Percentiles rank a stretch among this genome's conserved stretches.
Conservation (phyloP, 2,113 vertebrate genomes). For the Phasianus colchicus region DNA sequence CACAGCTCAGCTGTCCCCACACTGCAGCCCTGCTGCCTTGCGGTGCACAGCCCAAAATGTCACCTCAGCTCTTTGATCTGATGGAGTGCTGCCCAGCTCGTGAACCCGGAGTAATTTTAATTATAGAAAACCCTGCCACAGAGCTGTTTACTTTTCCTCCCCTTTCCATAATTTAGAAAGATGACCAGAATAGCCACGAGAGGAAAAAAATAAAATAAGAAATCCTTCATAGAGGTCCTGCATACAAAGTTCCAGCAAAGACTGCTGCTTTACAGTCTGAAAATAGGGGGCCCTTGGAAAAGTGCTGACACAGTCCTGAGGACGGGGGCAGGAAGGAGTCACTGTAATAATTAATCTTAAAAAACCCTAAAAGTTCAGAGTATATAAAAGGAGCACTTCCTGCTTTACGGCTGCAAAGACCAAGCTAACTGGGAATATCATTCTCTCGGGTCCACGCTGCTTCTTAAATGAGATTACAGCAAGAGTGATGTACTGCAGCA, state of each 20-base stretch:
- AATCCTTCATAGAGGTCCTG: background rate
- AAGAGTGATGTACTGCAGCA: conserved; percentile 74
- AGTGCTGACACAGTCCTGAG: conserved; percentile 63
- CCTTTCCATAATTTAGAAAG: background rate
- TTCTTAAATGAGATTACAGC: conserved; percentile 83
- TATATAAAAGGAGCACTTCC: conserved; percentile 79
- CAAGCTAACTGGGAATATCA: conserved; percentile 83
- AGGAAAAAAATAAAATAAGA: background rate
- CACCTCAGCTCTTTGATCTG: background rate
- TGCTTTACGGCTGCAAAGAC: conserved; percentile 81
- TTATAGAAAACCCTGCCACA: background rate
- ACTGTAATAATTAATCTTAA: conserved; percentile 77
- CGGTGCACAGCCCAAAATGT: background rate
- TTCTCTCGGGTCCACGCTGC: conserved; percentile 70
- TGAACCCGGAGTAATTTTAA: background rate
- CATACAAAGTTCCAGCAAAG: background rate
- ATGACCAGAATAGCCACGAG: background rate
- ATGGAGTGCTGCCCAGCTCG: background rate
- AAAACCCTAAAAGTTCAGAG: conserved; percentile 76
- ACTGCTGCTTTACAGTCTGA: background rate
- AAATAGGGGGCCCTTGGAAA: background rate
- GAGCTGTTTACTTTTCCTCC: background rate
- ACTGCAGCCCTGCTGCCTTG: background rate
- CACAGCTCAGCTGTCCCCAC: background rate
- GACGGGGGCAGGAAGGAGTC: conserved; percentile 24